phyloP scores from a whole-genome alignment of 2,888 invertebrate genomes.

The Isoperla grammatica region DNA sequence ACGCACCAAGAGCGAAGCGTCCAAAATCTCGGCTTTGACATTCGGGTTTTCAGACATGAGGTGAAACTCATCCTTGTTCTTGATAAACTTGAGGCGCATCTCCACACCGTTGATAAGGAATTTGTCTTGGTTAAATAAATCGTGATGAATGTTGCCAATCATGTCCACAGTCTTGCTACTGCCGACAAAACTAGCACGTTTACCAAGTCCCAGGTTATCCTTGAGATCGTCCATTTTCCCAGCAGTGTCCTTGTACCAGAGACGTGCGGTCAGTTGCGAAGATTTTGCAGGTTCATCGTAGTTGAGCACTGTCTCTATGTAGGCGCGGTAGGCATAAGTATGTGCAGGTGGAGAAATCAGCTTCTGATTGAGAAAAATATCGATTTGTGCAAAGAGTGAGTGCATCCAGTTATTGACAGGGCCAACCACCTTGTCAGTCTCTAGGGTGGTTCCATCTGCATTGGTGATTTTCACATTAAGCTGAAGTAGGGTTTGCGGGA shows the following conservation, averaged over 20 bases:
- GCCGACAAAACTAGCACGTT: neutral
- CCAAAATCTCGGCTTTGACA: constrained; percentile 29
- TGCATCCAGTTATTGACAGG: constrained; percentile 33
- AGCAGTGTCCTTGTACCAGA: constrained; percentile 29
- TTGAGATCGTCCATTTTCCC: constrained; percentile 20
- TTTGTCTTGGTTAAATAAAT: neutral
- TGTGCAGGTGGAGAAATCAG: constrained; percentile 30
- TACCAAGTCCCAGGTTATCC: constrained; percentile 14
- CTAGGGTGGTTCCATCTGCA: neutral
- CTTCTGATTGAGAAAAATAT: constrained; percentile 36
- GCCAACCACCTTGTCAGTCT: constrained; percentile 15
- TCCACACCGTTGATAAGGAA: constrained; percentile 8
- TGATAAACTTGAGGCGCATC: constrained; percentile 3
- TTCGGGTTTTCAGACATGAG: neutral
- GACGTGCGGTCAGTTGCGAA: constrained; percentile 29
- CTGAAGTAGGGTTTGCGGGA: neutral
- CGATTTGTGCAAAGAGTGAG: constrained; percentile 33
- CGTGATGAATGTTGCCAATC: constrained; percentile 15
- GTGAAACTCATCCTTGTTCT: neutral
- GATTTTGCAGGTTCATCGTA: constrained; percentile 30
- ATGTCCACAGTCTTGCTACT: neutral
- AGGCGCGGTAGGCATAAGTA: constrained; percentile 30
- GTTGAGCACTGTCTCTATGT: constrained; percentile 34
- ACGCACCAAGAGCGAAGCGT: constrained; percentile 30
- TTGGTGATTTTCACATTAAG: constrained; percentile 4